phyloP scores from a whole-genome alignment of 2,888 invertebrate species.

The Cantharis rustica region DNA sequence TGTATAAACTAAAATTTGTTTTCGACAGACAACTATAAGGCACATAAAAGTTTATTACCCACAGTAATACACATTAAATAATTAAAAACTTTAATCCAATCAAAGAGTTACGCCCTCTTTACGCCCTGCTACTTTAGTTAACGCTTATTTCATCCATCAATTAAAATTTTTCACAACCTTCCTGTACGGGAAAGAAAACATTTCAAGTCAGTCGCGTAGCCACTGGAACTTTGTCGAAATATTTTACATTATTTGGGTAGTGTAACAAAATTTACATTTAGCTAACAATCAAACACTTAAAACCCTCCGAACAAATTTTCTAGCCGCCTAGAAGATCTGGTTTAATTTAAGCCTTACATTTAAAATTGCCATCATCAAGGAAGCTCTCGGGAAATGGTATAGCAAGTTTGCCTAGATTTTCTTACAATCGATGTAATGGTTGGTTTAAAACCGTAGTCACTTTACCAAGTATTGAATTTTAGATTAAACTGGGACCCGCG shows the following conservation, averaged over 20 bases:
- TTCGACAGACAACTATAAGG: neutral
- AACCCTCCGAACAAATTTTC: conserved; percentile 13
- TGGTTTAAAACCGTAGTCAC: conserved; percentile 9
- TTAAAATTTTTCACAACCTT: neutral
- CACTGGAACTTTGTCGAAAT: neutral
- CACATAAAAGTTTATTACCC: neutral
- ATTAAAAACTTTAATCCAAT: neutral
- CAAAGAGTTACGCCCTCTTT: neutral
- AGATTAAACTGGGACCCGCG: conserved; percentile 33
- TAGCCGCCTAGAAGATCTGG: conserved; percentile 23
- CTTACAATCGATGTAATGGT: neutral
- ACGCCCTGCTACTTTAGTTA: neutral
- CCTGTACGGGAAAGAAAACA: neutral
- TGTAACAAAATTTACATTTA: neutral
- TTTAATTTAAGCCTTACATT: conserved; percentile 24
- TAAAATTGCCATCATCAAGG: conserved; percentile 4
- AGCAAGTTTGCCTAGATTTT: neutral
- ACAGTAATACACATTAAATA: neutral
- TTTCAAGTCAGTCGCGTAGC: neutral
- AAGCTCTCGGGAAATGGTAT: conserved; percentile 1
- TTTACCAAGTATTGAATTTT: conserved; percentile 14
- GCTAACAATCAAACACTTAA: neutral
- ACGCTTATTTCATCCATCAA: neutral
- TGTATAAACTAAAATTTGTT: neutral
- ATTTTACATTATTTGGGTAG: neutral